Evolutionary conservation across 2,797 vertebrate species (phyloP).

Genomic region (Poliocrania exsul): DNA sequence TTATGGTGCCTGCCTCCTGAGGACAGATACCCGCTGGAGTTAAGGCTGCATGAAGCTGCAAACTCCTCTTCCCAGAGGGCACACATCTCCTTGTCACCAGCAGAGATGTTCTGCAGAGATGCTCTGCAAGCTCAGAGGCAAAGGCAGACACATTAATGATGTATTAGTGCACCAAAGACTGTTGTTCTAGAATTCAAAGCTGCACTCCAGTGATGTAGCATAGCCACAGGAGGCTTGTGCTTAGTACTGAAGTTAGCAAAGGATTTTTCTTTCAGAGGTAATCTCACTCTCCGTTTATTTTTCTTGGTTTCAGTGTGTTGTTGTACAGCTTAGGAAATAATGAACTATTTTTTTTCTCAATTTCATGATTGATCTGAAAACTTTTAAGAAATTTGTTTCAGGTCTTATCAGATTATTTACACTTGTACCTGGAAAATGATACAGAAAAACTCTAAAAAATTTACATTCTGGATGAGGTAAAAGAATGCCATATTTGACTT

Average conservation of each 20-base stretch:
- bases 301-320: background rate
- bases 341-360: background rate
- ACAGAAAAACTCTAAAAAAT: background rate
- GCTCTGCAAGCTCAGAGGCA: background rate
- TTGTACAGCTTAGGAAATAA: background rate
- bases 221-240: constrained; percentile 15
- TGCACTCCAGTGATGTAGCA: background rate
- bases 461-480: background rate
- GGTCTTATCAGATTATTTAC: background rate
- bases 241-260: background rate
- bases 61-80: background rate
- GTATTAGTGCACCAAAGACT: constrained; percentile 10
- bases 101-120: background rate
- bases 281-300: background rate
- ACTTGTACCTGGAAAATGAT: background rate
- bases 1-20: background rate
- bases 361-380: background rate
- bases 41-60: background rate
- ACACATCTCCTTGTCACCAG: background rate
- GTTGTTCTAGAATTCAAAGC: constrained; percentile 24
- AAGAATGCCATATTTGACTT: background rate
- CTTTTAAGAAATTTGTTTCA: background rate
- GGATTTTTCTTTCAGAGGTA: background rate
- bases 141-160: constrained; percentile 41
- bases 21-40: background rate